phyloP scores from a whole-genome alignment of 2,888 invertebrate species.

The Petrolisthes manimaculis region DNA sequence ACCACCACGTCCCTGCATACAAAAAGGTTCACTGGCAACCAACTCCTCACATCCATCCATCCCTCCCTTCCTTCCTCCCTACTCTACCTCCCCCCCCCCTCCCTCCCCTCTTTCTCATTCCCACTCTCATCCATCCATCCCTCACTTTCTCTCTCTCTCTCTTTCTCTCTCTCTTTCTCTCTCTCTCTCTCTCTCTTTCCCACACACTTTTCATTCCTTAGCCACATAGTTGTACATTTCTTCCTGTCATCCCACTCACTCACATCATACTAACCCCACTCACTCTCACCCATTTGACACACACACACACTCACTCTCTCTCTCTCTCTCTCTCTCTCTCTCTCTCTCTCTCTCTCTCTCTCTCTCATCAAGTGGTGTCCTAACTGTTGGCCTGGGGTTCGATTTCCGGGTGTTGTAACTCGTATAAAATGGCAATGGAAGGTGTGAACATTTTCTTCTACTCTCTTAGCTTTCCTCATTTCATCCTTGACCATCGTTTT shows the following conservation, averaged over 20 bases:
- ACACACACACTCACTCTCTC: conserved; percentile 12
- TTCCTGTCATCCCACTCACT: background rate
- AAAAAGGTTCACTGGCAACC: background rate
- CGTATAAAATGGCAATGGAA: no score
- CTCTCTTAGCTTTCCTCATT: no score
- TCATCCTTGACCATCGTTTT: no score
- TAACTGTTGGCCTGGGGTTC: background rate
- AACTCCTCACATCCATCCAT: background rate
- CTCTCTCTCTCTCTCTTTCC: no score
- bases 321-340: conserved; percentile 38
- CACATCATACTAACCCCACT: background rate
- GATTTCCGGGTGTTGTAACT: no score
- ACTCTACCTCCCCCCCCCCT: background rate
- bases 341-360: conserved; percentile 10
- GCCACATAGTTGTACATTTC: background rate
- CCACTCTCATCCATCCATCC: background rate
- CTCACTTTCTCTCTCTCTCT: background rate
- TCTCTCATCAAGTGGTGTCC: no score
- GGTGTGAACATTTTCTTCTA: no score
- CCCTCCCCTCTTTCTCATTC: background rate
- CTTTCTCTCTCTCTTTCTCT: background rate
- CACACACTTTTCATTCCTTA: background rate
- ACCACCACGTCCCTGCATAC: background rate
- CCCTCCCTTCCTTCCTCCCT: background rate
- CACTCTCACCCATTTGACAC: background rate